Base-by-base conservation (phyloP, 1,140 invertebrate genomes). In the Charaxes varanes region DNA sequence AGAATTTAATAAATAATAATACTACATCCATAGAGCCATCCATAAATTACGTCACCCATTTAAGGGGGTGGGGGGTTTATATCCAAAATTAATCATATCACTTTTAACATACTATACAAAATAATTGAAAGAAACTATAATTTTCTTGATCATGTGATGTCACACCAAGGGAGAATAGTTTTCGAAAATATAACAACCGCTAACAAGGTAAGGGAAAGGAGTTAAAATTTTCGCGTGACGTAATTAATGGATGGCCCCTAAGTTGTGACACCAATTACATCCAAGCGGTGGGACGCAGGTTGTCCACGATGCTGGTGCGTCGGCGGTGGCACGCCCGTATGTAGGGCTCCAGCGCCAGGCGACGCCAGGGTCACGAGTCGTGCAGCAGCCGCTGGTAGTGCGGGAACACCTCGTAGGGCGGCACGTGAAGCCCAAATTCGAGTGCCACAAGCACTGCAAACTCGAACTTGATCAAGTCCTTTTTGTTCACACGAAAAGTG, bases 381-480 rank as follows among this genome's bases (percentile, higher is more conserved):
- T 94, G 94, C 38, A 95, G 86, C 38, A 99, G 88, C 48, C 96
- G 88, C 80, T 98, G 95, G 85, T 97, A 98, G 79, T 98, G 96
- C 6, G 97, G 95, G 85, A 94, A 91, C 38, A 98, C 90, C 85
- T 98, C 94, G 83, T 91, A 91, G 19, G 93, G 94, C 5, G 95
- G 94, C 26, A 97, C 87, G 84, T 97, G 96, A 28, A 99, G 86
- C 13, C 94, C 93, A 80, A 99, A 98, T 79, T 98, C 96, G 28
- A 99, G 84, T 0, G 96, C 95, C 24, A 98, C 95, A 11, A 98
- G 85, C 31, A 97, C 95, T 3, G 94, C 95, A 86, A 98, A 97
- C 85, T 99, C 97, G 31, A 93, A 96, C 10, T 90, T 87, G 19
- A 98, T 87, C 16, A 99, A 82, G 60, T 99, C 97, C 78, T 95